Evolutionary conservation across 2,113 vertebrate species (phyloP), one percentile per base, ranked within the genome.

Genomic region (Forbesichthys papilliferus): DNA sequence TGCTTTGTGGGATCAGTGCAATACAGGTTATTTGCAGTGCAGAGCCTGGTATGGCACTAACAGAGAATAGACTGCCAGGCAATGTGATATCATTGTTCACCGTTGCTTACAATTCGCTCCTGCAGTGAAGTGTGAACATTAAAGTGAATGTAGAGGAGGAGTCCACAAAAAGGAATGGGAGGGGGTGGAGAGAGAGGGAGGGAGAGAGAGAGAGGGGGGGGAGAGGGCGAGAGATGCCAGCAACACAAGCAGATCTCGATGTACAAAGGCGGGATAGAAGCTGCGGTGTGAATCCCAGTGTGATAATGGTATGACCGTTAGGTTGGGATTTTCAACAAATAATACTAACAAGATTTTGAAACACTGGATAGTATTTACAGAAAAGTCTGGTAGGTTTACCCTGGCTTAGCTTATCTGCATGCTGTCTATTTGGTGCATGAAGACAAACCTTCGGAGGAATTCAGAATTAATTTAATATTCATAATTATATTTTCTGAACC

Each of bases 121-220:
- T 88, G 87, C 90, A 86, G 88, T 86, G 86, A 83, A 82, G 85
- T 81, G 80, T 80, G 78, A 89, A 86, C 64, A 78, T 86, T 86
- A 73, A 86, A 83, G 83, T 78, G 83, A 77, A 84, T 79, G 77
- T 86, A 85, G 82, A 90, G 89, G 91, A 88, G 88, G 89, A 87
- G 89, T 86, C 69, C 46, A 53, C 66, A 18, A 48, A 68, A 57
- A 65, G 69, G 66, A 61, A 71, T 59, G 61, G 63, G 80, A 69
- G 68, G 61, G 66, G 54, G 36, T 18, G 8, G 66, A 55, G 69
- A 55, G 53, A 62, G 64, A 14, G 27, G 48, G 14, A 51, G 46
- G 13, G 11, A 48, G 48, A 7, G 9, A 52, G 18, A 20, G 20
- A 61, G 55, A 62, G 65, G 66, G 46, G 18, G 18, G 48, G 59